Evolutionary conservation across 2,113 vertebrate genomes (phyloP), one percentile per base, ranked within the genome.

Genomic region (Oenanthe melanoleuca): DNA sequence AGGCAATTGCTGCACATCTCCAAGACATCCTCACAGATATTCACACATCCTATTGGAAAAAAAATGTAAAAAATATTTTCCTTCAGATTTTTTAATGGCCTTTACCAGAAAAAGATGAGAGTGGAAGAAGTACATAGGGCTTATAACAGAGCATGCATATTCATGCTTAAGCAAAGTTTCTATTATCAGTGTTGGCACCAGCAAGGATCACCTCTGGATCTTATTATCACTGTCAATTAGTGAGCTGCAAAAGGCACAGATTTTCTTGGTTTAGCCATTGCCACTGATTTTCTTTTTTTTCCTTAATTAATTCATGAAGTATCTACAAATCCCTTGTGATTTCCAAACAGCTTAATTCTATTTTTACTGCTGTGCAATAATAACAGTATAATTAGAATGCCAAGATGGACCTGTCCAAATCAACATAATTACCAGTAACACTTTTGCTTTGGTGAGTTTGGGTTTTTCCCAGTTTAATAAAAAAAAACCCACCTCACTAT

Each of bases 11-110:
- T 40, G 25, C 4, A 61, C 8, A 15, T 3, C 3, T n/a, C 3
- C 22, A 37, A 78, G 15, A 33, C 2, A 40, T 40, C 20, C 9
- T 73, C 70, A 65, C 8, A 83, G 37, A 57, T 80, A 80, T 4
- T 25, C 10, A 26, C 2, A 49, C 0, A 3, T 6, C 4, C 3
- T 61, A 52, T 4, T 52, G 33, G 56, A 70, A 89, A 72, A 37
- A 45, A 52, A 53, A 21, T 16, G 34, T 29, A 18, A 33, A 31
- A 40, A 33, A 3, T 50, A 34, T 42, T 80, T 87, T 31, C 6
- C 3, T 8, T 40, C 81, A 44, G 5, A 10, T 63, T 77, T 89
- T 55, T 72, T 37, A 25, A 37, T 31, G 6, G 5, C 14, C 8
- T 78, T 88, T 59, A 47, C 5, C 14, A 72, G 20, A 34, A 88